Evolutionary conservation across 2,113 vertebrate genomes (phyloP).

Genomic region (Solenodon paradoxus): DNA sequence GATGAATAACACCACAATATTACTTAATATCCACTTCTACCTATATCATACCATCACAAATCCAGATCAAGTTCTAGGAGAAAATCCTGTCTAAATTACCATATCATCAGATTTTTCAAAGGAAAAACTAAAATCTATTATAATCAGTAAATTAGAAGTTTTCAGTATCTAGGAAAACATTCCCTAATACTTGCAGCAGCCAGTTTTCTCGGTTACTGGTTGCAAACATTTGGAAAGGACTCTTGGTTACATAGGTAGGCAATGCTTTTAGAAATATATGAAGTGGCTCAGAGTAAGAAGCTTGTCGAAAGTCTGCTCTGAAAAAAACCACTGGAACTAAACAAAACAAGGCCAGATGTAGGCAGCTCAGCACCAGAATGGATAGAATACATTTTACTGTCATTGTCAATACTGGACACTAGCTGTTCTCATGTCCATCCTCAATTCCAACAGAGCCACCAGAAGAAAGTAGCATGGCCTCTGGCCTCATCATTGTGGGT

Average conservation of each 20-base stretch:
- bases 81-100: not conserved
- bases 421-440: not conserved
- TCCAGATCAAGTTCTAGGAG: not conserved
- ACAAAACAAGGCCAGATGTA: not conserved
- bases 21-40: not conserved
- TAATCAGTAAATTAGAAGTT: not conserved
- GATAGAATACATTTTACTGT: not conserved
- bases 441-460: not conserved
- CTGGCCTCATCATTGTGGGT: not conserved
- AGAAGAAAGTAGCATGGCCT: not conserved
- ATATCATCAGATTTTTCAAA: not conserved
- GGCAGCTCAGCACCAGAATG: rapidly evolving
- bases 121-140: not conserved
- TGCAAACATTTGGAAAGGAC: not conserved
- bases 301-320: not conserved
- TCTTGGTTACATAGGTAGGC: not conserved
- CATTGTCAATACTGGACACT: too few species aligned
- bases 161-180: not conserved
- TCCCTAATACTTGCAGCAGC: rapidly evolving
- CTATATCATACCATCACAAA: not conserved
- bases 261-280: not conserved
- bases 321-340: not conserved
- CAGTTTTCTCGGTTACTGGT: not conserved
- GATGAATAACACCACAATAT: not conserved
- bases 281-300: not conserved